Conservation (phyloP, 2,888 invertebrate species). For the Spisula subtruncata region DNA sequence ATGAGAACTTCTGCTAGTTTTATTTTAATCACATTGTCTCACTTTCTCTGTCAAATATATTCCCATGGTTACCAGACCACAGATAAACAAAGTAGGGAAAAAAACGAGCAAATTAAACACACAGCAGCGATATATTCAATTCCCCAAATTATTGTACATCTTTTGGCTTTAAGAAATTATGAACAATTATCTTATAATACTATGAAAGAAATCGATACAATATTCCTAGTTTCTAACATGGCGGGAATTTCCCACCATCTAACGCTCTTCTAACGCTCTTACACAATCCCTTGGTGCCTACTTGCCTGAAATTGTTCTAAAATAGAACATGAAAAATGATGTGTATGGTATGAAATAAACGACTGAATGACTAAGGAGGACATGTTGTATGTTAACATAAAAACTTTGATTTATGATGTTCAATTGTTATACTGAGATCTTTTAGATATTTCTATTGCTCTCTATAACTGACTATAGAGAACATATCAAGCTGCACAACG, state of each 20-base stretch:
- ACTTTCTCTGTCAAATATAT: no score
- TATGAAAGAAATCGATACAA: not conserved
- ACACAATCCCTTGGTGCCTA: not conserved
- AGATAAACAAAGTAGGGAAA: no score
- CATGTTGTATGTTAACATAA: not conserved
- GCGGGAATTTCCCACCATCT: not conserved
- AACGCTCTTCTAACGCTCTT: not conserved
- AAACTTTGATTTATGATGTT: no score
- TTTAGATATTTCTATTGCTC: no score
- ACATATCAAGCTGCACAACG: no score
- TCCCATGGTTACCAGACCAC: no score
- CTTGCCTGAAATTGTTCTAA: not conserved
- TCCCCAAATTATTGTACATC: not conserved
- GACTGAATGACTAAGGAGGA: not conserved
- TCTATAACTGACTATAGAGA: no score
- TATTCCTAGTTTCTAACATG: not conserved
- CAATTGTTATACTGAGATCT: no score
- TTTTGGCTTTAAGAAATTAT: not conserved
- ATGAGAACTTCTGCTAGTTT: no score
- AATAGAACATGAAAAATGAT: slow-evolving; percentile 8
- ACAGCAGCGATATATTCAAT: not conserved
- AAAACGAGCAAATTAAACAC: no score
- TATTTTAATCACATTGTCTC: no score
- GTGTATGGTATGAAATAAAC: not conserved
- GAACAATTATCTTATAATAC: not conserved